Evolutionary conservation across 2,888 invertebrate species (phyloP), one percentile per base, ranked within the genome.

Genomic region (Megamerina dolium): DNA sequence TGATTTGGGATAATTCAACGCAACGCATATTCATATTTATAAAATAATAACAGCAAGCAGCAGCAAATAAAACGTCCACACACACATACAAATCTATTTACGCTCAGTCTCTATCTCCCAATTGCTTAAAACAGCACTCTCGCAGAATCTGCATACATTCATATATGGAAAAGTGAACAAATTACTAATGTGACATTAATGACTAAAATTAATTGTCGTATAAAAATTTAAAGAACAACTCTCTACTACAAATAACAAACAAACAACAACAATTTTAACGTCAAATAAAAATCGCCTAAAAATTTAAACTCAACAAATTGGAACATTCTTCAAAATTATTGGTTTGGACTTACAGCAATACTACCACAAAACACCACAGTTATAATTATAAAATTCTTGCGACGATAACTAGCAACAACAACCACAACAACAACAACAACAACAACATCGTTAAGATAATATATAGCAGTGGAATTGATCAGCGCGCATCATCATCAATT

Each of bases 241-340:
- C 10, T 26, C 26, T 38, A 19, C 14, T 20, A 45, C 34, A 44
- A 35, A 31, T 36, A 41, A 20, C 18, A 36, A 43, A 14, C 16
- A 31, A 14, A 31, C 43, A 45, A 48, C 43, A 47, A 49, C 50
- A 53, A 14, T 21, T 37, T 37, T 37, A 50, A 21, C 27, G 23
- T 36, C 49, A 44, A 45, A 46, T 38, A 45, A 46, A 60, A 60
- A 56, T 54, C 51, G 52, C 54, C 48, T 41, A 53, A 62, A 60
- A 63, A 64, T 64, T 62, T 64, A 63, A 63, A 59, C 53, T 55
- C 58, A 60, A 55, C 54, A 64, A 63, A 63, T 63, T 62, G 63
- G 65, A 60, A 55, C 60, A 59, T 58, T 66, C 60, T 68, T 68
- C 69, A 68, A 68, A 68, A 68, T 68, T 68, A 68, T 68, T 68